Base-by-base conservation (phyloP, 2,797 vertebrate genomes). In the Podarcis siculus region DNA sequence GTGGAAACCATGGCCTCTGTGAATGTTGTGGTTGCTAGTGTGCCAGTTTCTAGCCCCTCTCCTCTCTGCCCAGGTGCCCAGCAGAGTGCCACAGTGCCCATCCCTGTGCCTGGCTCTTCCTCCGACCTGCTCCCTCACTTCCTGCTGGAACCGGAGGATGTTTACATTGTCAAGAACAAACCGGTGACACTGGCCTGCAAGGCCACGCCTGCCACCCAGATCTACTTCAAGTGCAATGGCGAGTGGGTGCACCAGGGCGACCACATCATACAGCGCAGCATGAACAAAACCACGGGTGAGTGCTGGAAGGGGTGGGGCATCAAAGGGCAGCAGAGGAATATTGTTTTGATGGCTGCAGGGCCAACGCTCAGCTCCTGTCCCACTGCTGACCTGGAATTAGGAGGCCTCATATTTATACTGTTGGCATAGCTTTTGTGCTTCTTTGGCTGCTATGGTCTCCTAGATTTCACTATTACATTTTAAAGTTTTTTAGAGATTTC, bases 141-240 rank as follows among this genome's bases (percentile, higher is more conserved):
- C 97, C 97, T 98, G 95, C 97, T 99, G 95, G 99, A 99, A 94
- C 99, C 99, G 0, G 97, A 98, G 86, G 98, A 99, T 0, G 98
- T 99, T 81, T 99, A 98, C 96, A 99, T 99, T 0, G 98, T 99
- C 90, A 99, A 99, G 96, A 99, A 99, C 97, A 99, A 99, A 96
- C 98, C 99, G 0, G 99, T 99, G 95, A 98, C 98, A 71, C 97
- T 99, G 95, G 97, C 97, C 90, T 99, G 99, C 96, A 98, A 98
- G 82, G 99, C 99, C 64, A 97, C 97, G 3, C 99, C 99, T 0
- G 98, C 99, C 95, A 99, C 99, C 0, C 99, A 99, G 97, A 99
- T 99, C 96, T 99, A 99, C 98, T 99, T 99, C 97, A 99, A 99
- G 95, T 99, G 99, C 96, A 99, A 99, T 1, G 98, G 99, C 61